Base-by-base conservation (phyloP, 92 coral and sea anemone genomes). In the Muricea muricata region DNA sequence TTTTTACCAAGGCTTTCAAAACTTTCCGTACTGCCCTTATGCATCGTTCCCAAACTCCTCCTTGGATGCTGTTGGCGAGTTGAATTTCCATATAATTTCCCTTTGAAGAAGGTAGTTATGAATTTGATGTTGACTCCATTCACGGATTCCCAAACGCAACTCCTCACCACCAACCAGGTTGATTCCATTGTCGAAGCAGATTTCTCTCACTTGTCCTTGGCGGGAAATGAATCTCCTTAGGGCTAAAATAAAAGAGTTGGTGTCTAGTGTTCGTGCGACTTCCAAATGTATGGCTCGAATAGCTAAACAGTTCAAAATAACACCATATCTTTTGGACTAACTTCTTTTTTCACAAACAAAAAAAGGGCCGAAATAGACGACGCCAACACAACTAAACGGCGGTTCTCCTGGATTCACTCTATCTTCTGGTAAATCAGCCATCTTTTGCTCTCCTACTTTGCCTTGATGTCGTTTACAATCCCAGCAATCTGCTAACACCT, bases 391-490 rank as follows among this genome's bases (percentile, higher is more conserved):
- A 15, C 18, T 48, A 20, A 48, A 48, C 23, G 84, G 74, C 5
- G 52, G 56, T 37, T 56, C 47, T 28, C 70, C 34, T n/a, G 84
- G 74, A 21, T 55, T 80, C 2, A 80, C 75, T 7, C 75, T 15
- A 28, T 55, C 75, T 15, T n/a, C n/a, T n/a, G n/a, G n/a, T n/a
- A n/a, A n/a, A n/a, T n/a, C n/a, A n/a, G n/a, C n/a, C n/a, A n/a
- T 60, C 75, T 65, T 80, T 39, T 80, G 85, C 6, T 40, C 42
- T 34, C 75, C 75, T 63, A 57, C 39, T 33, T 37, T 41, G 0
- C 41, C 35, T 8, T 79, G 54, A 6, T 55, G 30, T 13, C 37
- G 42, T 63, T 30, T 79, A 37, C 74, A 29, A 40, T n/a, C n/a
- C 18, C 7, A 21, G 31, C 83, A 78, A 11, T 63, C 25, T 30